Evolutionary conservation across 2,113 vertebrate genomes (phyloP), one percentile per base, ranked within the genome.

Genomic region (Phaetusa simplex): DNA sequence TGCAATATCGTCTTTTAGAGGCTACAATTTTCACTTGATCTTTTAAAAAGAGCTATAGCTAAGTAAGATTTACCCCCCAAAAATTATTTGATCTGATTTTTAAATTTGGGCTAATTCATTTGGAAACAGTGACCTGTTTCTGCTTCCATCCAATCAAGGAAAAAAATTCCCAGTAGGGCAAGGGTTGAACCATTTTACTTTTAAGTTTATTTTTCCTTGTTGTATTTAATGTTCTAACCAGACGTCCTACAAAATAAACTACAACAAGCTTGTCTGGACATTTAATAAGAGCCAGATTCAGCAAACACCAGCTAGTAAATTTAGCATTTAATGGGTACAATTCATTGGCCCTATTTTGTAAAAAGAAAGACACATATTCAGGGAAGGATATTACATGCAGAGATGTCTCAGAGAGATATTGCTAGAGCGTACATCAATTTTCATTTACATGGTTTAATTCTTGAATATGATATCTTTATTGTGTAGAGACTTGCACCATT

Each of bases 211-310:
- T 98, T 97, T 96, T 92, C 77, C 97, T 96, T 86, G 91, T 96
- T 96, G 59, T 71, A 77, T 93, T 95, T 96, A 96, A 97, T 86
- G 84, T 93, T 96, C 94, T 95, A 96, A 94, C 95, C 91, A 97
- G 95, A 97, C 59, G 8, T 77, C 88, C 58, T 97, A 97, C 96
- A 97, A 97, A 98, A 95, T 97, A 97, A 97, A 96, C 89, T 95
- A 94, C 94, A 90, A 92, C 82, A 96, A 94, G 90, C 90, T 97
- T 90, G 91, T 95, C 94, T 97, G 94, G 95, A 97, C 94, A 96
- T 90, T 97, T 96, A 95, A 96, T 95, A 97, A 97, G 81, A 86
- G 93, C 86, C 94, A 95, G 86, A 97, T 97, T 97, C 95, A 95
- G 84, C 84, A 97, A 97, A 94, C 81, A 95, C 53, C 74, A 93